Evolutionary conservation across 2,113 vertebrate species (phyloP), one percentile per base, ranked within the genome.

Genomic region (Hirundichthys speculiger): DNA sequence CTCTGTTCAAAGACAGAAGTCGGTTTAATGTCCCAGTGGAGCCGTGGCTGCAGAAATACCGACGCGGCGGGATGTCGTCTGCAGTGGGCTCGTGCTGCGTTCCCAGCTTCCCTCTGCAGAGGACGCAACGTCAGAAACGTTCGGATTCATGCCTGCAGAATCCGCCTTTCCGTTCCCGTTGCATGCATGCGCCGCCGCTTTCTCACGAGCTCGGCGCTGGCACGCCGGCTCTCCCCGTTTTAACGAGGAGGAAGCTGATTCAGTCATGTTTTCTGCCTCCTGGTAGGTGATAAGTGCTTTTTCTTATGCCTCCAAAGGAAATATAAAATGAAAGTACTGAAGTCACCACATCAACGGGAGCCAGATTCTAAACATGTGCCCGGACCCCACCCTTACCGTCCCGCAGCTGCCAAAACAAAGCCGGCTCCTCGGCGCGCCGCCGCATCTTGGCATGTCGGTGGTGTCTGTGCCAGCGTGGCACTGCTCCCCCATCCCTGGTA

Each of bases 401-500:
- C n/a, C 11, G 30, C 30, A 34, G 30, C 30, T 34, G 15, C 56
- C 53, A 52, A 11, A 56, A 40, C 61, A 56, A 46, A 59, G 42
- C n/a, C 56, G 25, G 0, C 11, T 48, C 30, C 42, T 25, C 45
- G 27, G 49, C 24, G 73, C 39, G 48, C 14, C 40, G 10, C 15
- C 49, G 22, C 24, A 41, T 64, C 20, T 40, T 21, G 21, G 34
- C 18, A 25, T 60, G 14, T 45, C 69, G 69, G 62, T 52, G n/a
- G 34, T 48, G 63, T 13, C 47, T 66, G 47, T 86, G 78, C 78
- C 85, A 73, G 56, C 27, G 51, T 85, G 66, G 54, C 71, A 49
- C 53, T 56, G 57, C 70, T 65, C 45, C 56, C 1, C 55, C 8
- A 22, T 77, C 43, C 34, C 22, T 42, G 48, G n/a, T 49, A 51